Base-by-base conservation (phyloP, 2,797 vertebrate species). In the Graptemys geographica region DNA sequence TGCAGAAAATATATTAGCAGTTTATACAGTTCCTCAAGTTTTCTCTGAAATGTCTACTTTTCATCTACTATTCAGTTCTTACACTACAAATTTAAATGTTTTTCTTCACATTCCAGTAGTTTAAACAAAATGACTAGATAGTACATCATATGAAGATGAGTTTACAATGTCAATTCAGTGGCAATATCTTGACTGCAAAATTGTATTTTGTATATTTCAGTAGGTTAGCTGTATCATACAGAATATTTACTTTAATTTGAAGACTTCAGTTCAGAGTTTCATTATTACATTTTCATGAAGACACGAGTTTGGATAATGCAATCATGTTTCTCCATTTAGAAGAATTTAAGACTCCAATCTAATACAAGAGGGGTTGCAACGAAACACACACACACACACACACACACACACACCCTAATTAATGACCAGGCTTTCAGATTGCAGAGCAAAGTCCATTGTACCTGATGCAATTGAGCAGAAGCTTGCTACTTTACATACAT, bases 81-180 rank as follows among this genome's bases (percentile, higher is more conserved):
- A 44, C 65, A 31, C 80, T 19, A 52, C 8, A 90, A 72, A 79
- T 79, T 90, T 82, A 90, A 83, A 52, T 56, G 15, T 47, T 83
- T 74, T 52, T 59, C 90, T 93, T 88, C 78, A 87, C 3, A 59
- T 87, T 93, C 33, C 33, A 89, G 3, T 28, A 72, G 16, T 87
- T 44, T 84, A 13, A 59, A 9, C 86, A 86, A 92, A 95, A 91
- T 85, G 85, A 94, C 56, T 41, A 79, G n/a, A 31, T 89, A 44
- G 47, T 92, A 44, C 1, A 11, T 72, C 25, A 37, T 41, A 3
- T 85, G 78, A 85, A 93, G 89, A 87, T 82, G 3, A 92, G 18
- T 86, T 96, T 81, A 57, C 84, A 5, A 3, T 90, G 81, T 85
- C 41, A 82, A 19, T 84, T 25, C 53, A 25, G 0, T 88, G 88